Base-by-base conservation (phyloP, 2,113 vertebrate species). In the Ceratotherium simum region DNA sequence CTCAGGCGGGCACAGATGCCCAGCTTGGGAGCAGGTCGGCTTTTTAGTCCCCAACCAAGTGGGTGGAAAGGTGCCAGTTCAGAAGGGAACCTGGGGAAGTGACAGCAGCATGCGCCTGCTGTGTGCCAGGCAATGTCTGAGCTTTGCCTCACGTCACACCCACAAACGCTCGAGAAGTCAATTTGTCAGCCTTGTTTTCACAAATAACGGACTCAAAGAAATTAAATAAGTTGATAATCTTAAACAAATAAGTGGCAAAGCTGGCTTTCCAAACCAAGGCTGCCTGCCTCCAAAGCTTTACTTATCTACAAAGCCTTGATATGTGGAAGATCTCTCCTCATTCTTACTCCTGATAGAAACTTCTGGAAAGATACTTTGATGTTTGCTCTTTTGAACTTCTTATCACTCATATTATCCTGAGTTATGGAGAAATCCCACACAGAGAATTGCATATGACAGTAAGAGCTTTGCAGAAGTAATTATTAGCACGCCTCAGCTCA, bases 351-450 rank as follows among this genome's bases (percentile, higher is more conserved):
- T 8, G 2, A 6, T 17, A 33, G 72, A 91, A 95, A 89, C n/a
- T 85, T 94, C 75, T 84, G 48, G 20, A 91, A 90, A 67, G 87
- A 76, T 65, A 39, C 18, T 88, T 82, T 27, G 58, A 54, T 36
- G 13, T 76, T 91, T 91, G 12, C 21, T 85, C 42, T 91, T 93
- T 60, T 9, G 54, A 97, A 87, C 14, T 51, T 92, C 75, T 82
- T 89, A 60, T 62, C n/a, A 58, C 33, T 97, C 17, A 9, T 6
- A 8, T 80, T 80, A 72, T 39, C 3, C 51, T 9, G 64, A 51
- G 39, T 81, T 51, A 56, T 1, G n/a, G 58, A 62, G 81, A 85
- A 69, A 80, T 80, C 27, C 31, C 36, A 39, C 8, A 17, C 17
- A 85, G 67, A 87, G 33, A 72, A 73, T 80, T 81, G 12, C 36